Evolutionary conservation across 2,888 invertebrate genomes (phyloP), one percentile per base, ranked within the genome.

Genomic region (Neoascia interrupta): DNA sequence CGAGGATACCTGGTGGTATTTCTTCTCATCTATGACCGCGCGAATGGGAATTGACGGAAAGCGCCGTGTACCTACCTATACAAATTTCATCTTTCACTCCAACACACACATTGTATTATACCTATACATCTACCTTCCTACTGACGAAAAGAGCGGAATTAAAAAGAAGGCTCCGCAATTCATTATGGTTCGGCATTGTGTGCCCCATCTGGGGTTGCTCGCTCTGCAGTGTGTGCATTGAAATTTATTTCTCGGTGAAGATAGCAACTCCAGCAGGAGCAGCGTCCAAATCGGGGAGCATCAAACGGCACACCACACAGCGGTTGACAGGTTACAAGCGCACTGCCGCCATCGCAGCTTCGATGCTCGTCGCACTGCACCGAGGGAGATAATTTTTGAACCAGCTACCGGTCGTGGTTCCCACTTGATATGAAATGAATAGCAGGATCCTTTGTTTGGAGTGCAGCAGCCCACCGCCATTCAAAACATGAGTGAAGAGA

Each of bases 291-390:
- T 37, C 49, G 15, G 39, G 41, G 11, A 58, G 69, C 63, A 58
- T 69, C 75, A 76, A 70, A 76, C 45, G 43, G 39, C 64, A 66
- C 54, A 70, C 70, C 60, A 72, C 54, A 45, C 28, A 70, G 76
- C 63, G 66, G 70, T 70, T 76, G 76, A 76, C 76, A 72, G 76
- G 76, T 66, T 70, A 76, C 76, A 76, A 76, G 76, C 64, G 64
- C 64, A 64, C 51, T 64, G 54, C 54, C 54, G 36, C 61, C 37
- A 54, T 54, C 39, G 51, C 43, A 18, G 23, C 34, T 34, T 11
- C 34, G n/a, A 21, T 19, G 34, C 10, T 51, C 5, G 53, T 21
- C 5, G 41, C 49, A 19, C 28, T 36, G 39, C 43, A 36, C 10
- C 28, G 21, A 15, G 36, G 47, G 39, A 51, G 43, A 63, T 63